Evolutionary conservation across 2,888 invertebrate species (phyloP).

Genomic region (Clitarchus hookeri): DNA sequence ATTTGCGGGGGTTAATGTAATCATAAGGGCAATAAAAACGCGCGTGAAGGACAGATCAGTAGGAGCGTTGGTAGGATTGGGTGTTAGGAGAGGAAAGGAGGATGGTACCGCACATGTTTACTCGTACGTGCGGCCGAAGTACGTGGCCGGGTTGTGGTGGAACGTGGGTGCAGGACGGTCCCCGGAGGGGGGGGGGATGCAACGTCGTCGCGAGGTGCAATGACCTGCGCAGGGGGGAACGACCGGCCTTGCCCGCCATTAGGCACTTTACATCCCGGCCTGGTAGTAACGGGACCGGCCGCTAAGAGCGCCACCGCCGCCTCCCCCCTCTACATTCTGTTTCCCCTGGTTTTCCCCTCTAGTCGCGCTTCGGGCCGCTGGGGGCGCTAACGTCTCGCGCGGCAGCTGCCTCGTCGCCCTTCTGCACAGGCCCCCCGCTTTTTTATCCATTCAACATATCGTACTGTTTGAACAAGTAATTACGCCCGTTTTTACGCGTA

Average conservation of each 20-base stretch:
- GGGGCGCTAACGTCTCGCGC: too few relatives aligned
- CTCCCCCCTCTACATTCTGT: background rate
- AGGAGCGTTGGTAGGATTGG: background rate
- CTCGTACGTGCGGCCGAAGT: background rate
- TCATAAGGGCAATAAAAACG: too few relatives aligned
- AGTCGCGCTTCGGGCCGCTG: too few relatives aligned
- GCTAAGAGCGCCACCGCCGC: background rate
- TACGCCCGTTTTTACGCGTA: too few relatives aligned
- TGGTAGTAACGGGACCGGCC: background rate
- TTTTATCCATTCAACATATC: too few relatives aligned
- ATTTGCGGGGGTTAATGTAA: too few relatives aligned
- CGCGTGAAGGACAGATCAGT: too few relatives aligned
- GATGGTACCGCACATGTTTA: background rate
- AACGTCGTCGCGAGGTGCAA: background rate
- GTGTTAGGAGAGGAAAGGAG: background rate
- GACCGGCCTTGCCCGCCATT: constrained; percentile 8
- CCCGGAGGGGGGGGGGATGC: background rate
- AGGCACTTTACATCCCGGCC: background rate
- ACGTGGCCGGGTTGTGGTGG: background rate
- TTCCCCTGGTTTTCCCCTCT: background rate
- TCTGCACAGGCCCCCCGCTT: too few relatives aligned
- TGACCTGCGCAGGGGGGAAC: background rate
- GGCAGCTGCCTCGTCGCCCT: too few relatives aligned
- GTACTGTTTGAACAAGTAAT: too few relatives aligned
- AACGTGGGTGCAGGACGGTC: background rate